Evolutionary conservation across 2,888 invertebrate species (phyloP), one percentile per base, ranked within the genome.

Genomic region (Aplocera efformata): DNA sequence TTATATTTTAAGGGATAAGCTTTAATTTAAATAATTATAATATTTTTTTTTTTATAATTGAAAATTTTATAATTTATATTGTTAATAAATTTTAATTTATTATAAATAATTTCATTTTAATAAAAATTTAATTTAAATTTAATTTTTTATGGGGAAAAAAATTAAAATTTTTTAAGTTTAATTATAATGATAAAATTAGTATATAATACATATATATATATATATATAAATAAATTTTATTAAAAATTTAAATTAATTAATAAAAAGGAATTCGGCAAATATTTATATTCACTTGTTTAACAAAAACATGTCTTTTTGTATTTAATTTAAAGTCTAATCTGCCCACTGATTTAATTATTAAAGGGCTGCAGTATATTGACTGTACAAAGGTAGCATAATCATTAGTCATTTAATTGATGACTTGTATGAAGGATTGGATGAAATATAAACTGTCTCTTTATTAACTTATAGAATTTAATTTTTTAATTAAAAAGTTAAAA

Each of bases 341-440:
- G 93, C 92, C 91, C 93, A 90, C 90, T 94, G 93, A 91, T 65
- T 42, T 67, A 42, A 56, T 52, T 66, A 76, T 91, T 93, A 81
- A 94, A 94, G 91, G 91, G 93, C 93, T 91, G 93, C 93, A 90
- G 92, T 93, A 93, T 90, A 72, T 88, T 93, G 89, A 93, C 92
- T 90, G 92, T 93, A 90, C 92, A 90, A 93, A 93, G 92, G 92
- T 93, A 94, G 92, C 93, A 92, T 92, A 93, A 93, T 79, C 71
- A 79, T 58, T 93, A 91, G 92, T 92, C 90, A 92, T 89, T 93
- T 94, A 92, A 94, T 92, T 94, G 88, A 75, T 90, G 91, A 90
- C 93, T 93, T 75, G 93, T 83, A 94, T 94, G 93, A 94, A 94
- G 65, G 93, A 91, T 90, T 91, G 77, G 74, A 93, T 91, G 90